Evolutionary conservation across 1,140 invertebrate genomes (phyloP), one percentile per base, ranked within the genome.

Genomic region (Sycophila sp.): DNA sequence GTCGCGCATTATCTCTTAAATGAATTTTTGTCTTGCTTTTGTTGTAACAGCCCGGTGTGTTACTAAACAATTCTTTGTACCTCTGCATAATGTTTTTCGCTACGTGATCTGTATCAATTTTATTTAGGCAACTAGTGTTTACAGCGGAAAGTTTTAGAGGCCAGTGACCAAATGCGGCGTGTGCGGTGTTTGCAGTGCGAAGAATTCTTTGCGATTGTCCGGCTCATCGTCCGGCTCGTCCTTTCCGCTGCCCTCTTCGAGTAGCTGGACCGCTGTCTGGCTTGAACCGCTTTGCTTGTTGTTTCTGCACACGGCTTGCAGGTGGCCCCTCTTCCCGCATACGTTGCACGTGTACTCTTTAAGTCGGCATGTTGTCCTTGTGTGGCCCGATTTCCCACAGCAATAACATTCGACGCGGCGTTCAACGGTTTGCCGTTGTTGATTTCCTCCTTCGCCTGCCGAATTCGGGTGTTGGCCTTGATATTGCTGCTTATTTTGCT

Each of bases 31-130:
- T 63, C 69, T 75, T 76, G 24, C 71, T 69, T 42, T 59, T 72
- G 6, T 71, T 73, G 62, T 51, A 84, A 72, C 17, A 80, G 62
- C 72, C 78, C 34, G 74, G 51, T 32, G 73, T 32, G 2, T 65
- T 62, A 11, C 65, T 47, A 36, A 74, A 75, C 10, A 77, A 24
- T 17, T 71, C 55, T 0, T 45, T 2, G 24, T 28, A 34, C 60
- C 66, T 32, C n/a, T 15, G 2, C 68, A 30, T 17, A 64, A 69
- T 6, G 64, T 28, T 30, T 58, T 17, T 19, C n/a, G 38, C 42
- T 45, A 10, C 6, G 15, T 19, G 6, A 13, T 45, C 42, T n/a
- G 13, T n/a, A n/a, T n/a, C n/a, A n/a, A n/a, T n/a, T n/a, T n/a
- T n/a, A n/a, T n/a, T n/a, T n/a, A n/a, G n/a, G n/a, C n/a, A n/a